Conservation (phyloP, 2,797 vertebrate genomes). For the Rhabdomys pumilio region DNA sequence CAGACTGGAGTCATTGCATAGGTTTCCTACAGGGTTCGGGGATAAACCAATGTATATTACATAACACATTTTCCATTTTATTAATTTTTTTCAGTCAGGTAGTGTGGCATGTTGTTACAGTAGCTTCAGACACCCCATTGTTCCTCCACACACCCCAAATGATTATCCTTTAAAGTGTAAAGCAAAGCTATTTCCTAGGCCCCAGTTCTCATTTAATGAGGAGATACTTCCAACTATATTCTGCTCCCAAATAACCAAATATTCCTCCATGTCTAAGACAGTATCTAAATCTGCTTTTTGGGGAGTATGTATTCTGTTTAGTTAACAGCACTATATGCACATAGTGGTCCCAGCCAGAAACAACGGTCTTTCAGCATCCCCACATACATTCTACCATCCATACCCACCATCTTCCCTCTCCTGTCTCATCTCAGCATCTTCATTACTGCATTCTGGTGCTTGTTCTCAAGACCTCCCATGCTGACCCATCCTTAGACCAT, state of each 20-base stretch:
- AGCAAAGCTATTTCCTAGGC: neutral
- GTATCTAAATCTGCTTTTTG: too few species aligned
- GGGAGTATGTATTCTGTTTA: neutral
- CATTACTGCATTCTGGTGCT: rapidly evolving
- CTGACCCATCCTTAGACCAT: too few species aligned
- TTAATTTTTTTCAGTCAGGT: neutral
- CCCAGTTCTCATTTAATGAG: neutral
- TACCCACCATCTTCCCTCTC: neutral
- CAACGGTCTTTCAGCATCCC: neutral
- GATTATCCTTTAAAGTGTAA: neutral
- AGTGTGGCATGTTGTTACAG: neutral
- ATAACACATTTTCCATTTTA: neutral
- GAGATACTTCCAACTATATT: neutral
- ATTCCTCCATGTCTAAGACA: neutral
- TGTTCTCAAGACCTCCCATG: neutral
- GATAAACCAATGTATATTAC: neutral
- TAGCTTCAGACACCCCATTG: too few species aligned
- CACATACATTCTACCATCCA: neutral
- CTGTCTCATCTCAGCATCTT: neutral
- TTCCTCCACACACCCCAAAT: neutral
- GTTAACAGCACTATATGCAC: too few species aligned
- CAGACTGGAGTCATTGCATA: neutral
- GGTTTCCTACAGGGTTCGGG: neutral
- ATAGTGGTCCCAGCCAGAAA: neutral
- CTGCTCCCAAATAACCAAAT: neutral